phyloP scores from a whole-genome alignment of 1,140 invertebrate genomes.

The Grapholita molesta region DNA sequence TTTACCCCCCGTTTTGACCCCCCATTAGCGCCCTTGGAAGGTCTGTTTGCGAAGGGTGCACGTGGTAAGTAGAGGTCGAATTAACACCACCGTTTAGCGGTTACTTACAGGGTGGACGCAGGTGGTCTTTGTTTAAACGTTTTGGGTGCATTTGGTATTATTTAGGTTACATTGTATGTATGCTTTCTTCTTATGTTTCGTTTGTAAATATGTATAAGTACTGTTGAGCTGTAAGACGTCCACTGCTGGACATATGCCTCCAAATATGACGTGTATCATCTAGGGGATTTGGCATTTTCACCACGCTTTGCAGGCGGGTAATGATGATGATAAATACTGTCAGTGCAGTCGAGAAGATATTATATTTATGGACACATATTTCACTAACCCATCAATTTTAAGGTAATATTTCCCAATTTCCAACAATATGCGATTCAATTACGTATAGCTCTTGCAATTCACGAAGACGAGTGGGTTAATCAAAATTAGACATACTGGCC shows the following conservation, averaged over 20 bases:
- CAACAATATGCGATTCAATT: no score
- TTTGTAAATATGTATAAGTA: neutral
- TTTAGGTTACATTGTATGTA: neutral
- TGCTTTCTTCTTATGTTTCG: neutral
- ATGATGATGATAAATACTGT: no score
- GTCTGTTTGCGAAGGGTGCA: constrained; percentile 31
- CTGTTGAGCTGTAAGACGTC: neutral
- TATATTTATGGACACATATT: no score
- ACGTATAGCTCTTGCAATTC: no score
- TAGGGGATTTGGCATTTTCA: no score
- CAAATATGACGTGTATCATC: no score
- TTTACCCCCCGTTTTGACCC: constrained; percentile 4
- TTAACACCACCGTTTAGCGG: constrained; percentile 57
- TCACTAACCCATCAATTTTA: no score
- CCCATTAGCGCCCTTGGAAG: constrained; percentile 9
- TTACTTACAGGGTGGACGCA: constrained; percentile 44
- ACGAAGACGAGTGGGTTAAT: no score
- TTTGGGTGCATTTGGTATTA: constrained; percentile 23
- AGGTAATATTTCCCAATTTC: no score
- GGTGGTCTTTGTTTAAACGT: constrained; percentile 61
- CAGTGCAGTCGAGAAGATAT: no score
- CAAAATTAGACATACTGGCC: no score
- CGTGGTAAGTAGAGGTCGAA: constrained; percentile 37
- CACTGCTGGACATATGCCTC: constrained; percentile 2
- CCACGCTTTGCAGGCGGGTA: no score